Evolutionary conservation across 2,113 vertebrate species (phyloP), one percentile per base, ranked within the genome.

Genomic region (Tachysurus vachellii): DNA sequence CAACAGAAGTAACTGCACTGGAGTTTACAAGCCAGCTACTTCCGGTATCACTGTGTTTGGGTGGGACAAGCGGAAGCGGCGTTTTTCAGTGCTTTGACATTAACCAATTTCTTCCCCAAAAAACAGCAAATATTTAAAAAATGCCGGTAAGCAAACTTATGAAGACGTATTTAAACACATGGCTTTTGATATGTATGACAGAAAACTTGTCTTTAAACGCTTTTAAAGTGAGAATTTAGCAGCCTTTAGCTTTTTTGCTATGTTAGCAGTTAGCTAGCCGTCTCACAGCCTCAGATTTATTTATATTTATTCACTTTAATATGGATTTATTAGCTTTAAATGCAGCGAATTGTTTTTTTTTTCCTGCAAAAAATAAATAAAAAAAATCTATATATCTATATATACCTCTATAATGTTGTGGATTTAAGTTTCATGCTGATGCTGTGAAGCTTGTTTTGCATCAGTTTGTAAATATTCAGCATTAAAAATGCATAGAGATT

Each of bases 81-180:
- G 5, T 61, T 80, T 80, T 56, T 81, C 13, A 12, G 19, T 68
- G 82, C 89, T 88, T 85, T 88, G 56, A 80, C 82, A 87, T 73
- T 82, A 81, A 88, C 85, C 85, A 21, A 82, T 85, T 89, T 28
- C 90, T 89, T 91, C 88, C 87, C 79, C 89, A 86, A 90, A 89
- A 90, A 89, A 70, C 88, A 88, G 84, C 90, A 85, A 79, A 77
- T 59, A 80, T 85, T 90, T 89, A 88, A 90, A 95, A 91, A 86
- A 97, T 97, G 97, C 97, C 97, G 96, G 97, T 97, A 92, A 95
- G 95, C 42, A 62, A 70, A 31, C 9, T 42, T 6, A 0, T 26
- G 47, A 0, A n/a, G 8, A 0, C 47, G 2, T 9, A 50, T 82
- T 66, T 50, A 82, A 66, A 50, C 6, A 7, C 0, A 4, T 6